Evolutionary conservation across 2,113 vertebrate species (phyloP).

Genomic region (Alosa alosa): DNA sequence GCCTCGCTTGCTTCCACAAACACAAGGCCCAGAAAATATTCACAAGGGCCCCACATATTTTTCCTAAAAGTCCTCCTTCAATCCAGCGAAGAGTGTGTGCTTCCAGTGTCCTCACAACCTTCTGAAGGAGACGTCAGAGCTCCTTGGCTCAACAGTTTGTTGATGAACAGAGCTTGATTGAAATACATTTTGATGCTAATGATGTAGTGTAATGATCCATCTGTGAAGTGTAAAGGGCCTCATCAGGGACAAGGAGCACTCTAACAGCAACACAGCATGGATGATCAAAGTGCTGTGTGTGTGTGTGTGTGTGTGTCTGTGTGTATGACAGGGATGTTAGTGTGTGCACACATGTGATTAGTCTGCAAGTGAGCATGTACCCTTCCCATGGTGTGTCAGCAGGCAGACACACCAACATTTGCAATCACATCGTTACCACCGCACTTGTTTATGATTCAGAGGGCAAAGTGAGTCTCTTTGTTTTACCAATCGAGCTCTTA

Average conservation of each 20-base stretch:
- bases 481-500: too few species aligned
- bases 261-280: conserved; percentile 41
- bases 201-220: conserved; percentile 46
- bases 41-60: background rate
- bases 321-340: background rate
- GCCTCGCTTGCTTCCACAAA: background rate
- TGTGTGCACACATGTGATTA: background rate
- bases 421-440: background rate
- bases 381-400: too few species aligned
- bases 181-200: conserved; percentile 51
- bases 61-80: background rate
- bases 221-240: conserved; percentile 53
- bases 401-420: background rate
- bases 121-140: conserved; percentile 12
- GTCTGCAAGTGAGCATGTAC: background rate
- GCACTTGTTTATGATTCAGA: background rate
- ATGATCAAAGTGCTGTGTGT: conserved; percentile 41
- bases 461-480: too few species aligned
- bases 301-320: background rate
- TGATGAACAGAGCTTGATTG: conserved; percentile 38
- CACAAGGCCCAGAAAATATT: conserved; percentile 9
- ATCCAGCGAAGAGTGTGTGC: background rate
- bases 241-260: conserved; percentile 42
- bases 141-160: conserved; percentile 32
- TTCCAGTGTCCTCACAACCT: background rate